Percentiles rank a stretch among this genome's conserved stretches.
Evolutionary conservation across 2,888 invertebrate species (phyloP).

Genomic region (Macaria liturata): DNA sequence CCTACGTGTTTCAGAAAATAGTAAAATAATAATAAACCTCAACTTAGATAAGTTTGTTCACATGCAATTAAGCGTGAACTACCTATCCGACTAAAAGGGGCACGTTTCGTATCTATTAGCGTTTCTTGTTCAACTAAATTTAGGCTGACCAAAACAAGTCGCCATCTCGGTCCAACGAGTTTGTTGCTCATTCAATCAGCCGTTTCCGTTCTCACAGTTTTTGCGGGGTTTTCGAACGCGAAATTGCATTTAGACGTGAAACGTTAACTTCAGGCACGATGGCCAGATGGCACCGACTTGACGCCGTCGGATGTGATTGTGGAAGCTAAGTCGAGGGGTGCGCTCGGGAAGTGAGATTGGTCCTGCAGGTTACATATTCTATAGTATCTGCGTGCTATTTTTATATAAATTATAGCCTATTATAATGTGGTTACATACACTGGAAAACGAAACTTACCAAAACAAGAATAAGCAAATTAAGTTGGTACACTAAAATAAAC

Average conservation of each 20-base stretch:
- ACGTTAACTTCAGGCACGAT: conserved; percentile 64
- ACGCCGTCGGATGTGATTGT: conserved; percentile 61
- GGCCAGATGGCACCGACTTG: conserved; percentile 52
- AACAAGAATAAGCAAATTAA: too few species aligned
- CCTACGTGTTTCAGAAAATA: too few species aligned
- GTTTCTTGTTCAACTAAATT: conserved; percentile 7
- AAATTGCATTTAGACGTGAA: conserved; percentile 11
- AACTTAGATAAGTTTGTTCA: too few species aligned
- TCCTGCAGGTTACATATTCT: conserved; percentile 28
- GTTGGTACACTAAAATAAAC: too few species aligned
- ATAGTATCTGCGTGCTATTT: too few species aligned
- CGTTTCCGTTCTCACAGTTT: conserved; percentile 26
- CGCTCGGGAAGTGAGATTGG: conserved; percentile 33
- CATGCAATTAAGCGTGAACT: too few species aligned
- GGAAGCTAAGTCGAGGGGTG: conserved; percentile 52
- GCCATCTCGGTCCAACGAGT: conserved; percentile 7
- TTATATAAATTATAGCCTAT: too few species aligned
- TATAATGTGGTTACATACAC: not conserved
- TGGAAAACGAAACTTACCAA: not conserved
- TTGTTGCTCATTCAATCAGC: conserved; percentile 17
- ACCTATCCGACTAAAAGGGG: too few species aligned
- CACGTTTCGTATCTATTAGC: not conserved
- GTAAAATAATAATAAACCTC: too few species aligned
- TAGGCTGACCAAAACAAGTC: conserved; percentile 4
- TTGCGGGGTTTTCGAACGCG: conserved; percentile 16